Percentiles rank a stretch among this genome's conserved stretches.
These are phyloP conservation scores for Peromyscus nudipes DNA, from an alignment of 2,797 vertebrate genomes.

Conservation along the genomic window DNA sequence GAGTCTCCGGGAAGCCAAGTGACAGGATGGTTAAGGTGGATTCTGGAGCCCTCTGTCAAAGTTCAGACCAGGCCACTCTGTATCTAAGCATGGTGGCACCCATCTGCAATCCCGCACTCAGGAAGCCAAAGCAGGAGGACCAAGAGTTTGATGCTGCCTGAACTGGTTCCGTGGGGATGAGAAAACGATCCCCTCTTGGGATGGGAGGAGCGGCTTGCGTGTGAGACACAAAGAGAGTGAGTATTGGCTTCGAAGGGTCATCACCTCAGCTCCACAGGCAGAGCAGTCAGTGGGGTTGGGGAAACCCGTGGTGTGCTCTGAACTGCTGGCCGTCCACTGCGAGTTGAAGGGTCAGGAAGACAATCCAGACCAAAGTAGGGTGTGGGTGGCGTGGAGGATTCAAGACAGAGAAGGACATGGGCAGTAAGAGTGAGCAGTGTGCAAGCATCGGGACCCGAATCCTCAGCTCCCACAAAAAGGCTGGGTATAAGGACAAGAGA, in stretches of 20 bases:
- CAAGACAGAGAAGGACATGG: neutral
- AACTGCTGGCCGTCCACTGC: neutral
- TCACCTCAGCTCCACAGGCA: no score
- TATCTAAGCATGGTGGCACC: neutral
- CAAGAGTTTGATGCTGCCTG: neutral
- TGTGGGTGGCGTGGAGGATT: neutral
- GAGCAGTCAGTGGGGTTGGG: neutral
- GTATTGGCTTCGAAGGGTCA: neutral
- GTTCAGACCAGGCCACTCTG: neutral
- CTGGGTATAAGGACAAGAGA: neutral
- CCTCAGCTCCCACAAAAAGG: neutral
- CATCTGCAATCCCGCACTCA: neutral
- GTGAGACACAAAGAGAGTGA: neutral
- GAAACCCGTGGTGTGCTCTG: neutral
- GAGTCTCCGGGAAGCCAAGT: neutral
- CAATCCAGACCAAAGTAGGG: neutral
- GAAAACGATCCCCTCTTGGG: neutral
- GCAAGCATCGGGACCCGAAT: neutral
- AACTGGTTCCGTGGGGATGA: neutral
- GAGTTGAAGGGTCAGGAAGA: neutral
- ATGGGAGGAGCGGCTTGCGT: accelerated
- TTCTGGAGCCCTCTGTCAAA: neutral
- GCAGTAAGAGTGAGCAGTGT: neutral
- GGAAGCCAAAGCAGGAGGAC: neutral
- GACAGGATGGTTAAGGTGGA: neutral